These are phyloP conservation scores for Mythimna pallens DNA, from an alignment of 2,888 invertebrate species.

Conservation along the genomic window DNA sequence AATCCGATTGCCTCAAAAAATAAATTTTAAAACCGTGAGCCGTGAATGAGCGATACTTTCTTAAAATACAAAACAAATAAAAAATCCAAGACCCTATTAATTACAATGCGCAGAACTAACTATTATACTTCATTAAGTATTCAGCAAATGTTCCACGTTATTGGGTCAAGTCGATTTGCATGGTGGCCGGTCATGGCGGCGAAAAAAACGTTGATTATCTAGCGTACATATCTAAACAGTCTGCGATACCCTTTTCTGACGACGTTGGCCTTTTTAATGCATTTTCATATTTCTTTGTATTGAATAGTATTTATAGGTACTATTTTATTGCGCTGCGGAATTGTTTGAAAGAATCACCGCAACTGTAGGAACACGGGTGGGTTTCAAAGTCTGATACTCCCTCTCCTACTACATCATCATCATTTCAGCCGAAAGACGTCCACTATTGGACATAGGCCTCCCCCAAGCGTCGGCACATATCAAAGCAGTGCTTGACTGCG, in stretches of 20 bases:
- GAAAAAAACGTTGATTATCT: conserved; percentile 51
- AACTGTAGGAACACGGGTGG: too few species aligned
- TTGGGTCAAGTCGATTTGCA: conserved; percentile 63
- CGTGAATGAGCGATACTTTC: too few species aligned
- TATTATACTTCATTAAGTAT: conserved; percentile 45
- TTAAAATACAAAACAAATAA: not conserved
- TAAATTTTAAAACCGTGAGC: too few species aligned
- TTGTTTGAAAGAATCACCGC: too few species aligned
- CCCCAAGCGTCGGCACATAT: too few species aligned
- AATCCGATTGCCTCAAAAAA: not conserved
- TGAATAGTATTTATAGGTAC: too few species aligned
- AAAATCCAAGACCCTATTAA: conserved; percentile 19
- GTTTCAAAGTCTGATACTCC: too few species aligned
- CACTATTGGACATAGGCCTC: too few species aligned
- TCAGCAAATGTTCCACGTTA: conserved; percentile 53
- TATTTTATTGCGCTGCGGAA: too few species aligned
- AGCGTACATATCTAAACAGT: conserved; percentile 51
- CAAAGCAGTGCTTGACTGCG: too few species aligned
- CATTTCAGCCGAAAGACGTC: too few species aligned
- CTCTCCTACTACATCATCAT: too few species aligned
- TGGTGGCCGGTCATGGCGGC: conserved; percentile 43
- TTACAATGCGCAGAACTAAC: conserved; percentile 36
- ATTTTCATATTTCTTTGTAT: conserved; percentile 8
- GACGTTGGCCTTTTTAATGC: not conserved
- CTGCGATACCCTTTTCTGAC: conserved; percentile 24